Conservation (phyloP, 92 coral and sea anemone genomes). For the Zoanthus solanderi region DNA sequence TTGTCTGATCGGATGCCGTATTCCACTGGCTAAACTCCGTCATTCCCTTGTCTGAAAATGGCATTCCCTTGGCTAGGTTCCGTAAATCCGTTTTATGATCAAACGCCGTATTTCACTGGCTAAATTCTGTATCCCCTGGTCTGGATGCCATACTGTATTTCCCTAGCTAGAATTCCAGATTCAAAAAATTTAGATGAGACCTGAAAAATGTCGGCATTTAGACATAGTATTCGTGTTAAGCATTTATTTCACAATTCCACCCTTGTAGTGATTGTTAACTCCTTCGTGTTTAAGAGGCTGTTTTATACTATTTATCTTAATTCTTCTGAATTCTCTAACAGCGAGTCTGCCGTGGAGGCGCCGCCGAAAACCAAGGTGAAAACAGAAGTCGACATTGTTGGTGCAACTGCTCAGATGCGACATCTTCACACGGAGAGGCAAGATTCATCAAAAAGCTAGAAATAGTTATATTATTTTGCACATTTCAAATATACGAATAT, state of each 20-base stretch:
- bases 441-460: not conserved
- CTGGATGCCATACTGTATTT: not conserved
- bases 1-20: not conserved
- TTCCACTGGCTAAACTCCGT: not conserved
- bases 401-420: constrained; percentile 34
- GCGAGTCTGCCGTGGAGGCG: constrained; percentile 35
- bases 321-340: not conserved
- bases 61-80: not conserved
- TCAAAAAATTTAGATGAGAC: too few species aligned
- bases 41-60: not conserved
- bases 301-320: too few species aligned
- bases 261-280: too few species aligned
- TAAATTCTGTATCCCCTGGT: not conserved
- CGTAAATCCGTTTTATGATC: not conserved
- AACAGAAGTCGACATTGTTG: constrained; percentile 23
- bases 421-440: constrained; percentile 42
- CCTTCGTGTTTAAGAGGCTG: too few species aligned
- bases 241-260: too few species aligned
- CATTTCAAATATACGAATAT: too few species aligned
- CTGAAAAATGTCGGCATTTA: too few species aligned
- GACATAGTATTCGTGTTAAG: too few species aligned
- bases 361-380: not conserved
- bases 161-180: not conserved
- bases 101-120: not conserved
- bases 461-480: too few species aligned